These are phyloP conservation scores for Drosophila sp. DNA, from an alignment of 1,140 invertebrate genomes.

Conservation along the genomic window DNA sequence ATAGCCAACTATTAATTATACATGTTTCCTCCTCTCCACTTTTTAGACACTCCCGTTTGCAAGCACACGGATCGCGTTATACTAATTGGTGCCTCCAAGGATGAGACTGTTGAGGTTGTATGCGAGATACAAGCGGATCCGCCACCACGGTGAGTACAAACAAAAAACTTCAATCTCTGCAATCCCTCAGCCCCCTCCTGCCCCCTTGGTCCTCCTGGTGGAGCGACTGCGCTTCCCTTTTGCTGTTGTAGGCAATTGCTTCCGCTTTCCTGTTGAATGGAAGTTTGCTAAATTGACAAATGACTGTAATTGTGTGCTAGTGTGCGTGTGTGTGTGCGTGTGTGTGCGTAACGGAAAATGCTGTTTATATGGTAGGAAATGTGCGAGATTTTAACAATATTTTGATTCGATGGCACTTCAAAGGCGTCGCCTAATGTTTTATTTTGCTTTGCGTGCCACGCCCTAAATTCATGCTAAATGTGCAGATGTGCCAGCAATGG, in stretches of 20 bases:
- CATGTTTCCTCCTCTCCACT: constrained; percentile 29
- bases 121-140: constrained; percentile 95
- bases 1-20: constrained; percentile 1
- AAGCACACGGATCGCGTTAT: constrained; percentile 89
- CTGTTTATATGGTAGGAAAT: constrained; percentile 75
- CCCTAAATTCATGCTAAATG: constrained; percentile 45
- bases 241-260: constrained; percentile 75
- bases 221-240: constrained; percentile 3
- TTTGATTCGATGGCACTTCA: constrained; percentile 45
- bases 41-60: constrained; percentile 93
- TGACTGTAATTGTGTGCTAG: constrained; percentile 65
- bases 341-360: constrained; percentile 60
- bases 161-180: not conserved
- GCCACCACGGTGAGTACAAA: constrained; percentile 86
- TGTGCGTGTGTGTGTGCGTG: constrained; percentile 26
- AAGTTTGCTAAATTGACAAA: constrained; percentile 80
- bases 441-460: constrained; percentile 34
- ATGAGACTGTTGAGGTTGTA: constrained; percentile 92
- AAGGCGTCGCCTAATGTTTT: constrained; percentile 25
- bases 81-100: constrained; percentile 92
- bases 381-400: constrained; percentile 74
- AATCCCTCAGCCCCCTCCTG: not conserved
- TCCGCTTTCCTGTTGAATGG: constrained; percentile 78
- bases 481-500: constrained; percentile 10
- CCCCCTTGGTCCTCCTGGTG: not conserved